Conservation (phyloP, 2,113 vertebrate species). For the Vicugna pacos region DNA sequence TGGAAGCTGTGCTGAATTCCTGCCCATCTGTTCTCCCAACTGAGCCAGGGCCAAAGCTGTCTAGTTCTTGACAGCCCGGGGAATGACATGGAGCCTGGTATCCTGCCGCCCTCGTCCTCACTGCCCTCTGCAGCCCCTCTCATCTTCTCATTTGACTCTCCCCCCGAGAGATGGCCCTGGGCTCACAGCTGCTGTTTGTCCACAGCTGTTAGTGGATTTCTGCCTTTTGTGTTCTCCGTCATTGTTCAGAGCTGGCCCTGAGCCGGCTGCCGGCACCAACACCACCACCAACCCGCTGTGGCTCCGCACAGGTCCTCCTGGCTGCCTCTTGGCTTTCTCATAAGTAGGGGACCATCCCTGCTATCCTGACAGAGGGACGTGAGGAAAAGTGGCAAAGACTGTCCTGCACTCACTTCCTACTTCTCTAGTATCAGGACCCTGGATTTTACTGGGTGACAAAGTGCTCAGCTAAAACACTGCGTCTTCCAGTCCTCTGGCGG, state of each 20-base stretch:
- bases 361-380: background rate
- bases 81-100: constrained; percentile 67
- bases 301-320: background rate
- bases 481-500: background rate
- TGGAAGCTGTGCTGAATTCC: constrained; percentile 74
- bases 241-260: background rate
- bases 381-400: background rate
- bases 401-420: background rate
- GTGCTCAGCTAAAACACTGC: background rate
- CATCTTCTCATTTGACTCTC: background rate
- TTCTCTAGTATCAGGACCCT: background rate
- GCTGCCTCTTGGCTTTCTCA: background rate
- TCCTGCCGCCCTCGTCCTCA: background rate
- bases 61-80: background rate
- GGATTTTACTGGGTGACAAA: background rate
- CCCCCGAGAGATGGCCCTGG: background rate
- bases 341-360: background rate
- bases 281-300: background rate
- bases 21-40: constrained; percentile 85
- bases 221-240: background rate
- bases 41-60: constrained; percentile 65
- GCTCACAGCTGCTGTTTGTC: background rate
- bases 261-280: background rate
- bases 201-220: background rate
- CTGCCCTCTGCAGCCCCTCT: background rate